phyloP scores from a whole-genome alignment of 2,113 vertebrate genomes.

The Etia nguti region DNA sequence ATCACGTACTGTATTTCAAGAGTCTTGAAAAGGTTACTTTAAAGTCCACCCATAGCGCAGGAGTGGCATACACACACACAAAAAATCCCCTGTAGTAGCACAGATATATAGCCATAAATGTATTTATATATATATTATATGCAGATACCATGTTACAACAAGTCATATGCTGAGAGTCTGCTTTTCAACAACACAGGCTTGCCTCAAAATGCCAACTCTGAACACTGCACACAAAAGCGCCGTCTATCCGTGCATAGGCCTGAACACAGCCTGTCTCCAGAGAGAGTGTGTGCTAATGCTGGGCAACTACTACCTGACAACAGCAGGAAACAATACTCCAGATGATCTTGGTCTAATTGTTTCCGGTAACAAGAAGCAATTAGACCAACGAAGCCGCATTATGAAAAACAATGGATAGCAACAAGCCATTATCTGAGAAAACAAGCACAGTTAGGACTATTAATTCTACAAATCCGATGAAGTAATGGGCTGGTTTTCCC shows the following conservation, averaged over 20 bases:
- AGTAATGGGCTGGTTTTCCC: background rate
- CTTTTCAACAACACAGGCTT: constrained; percentile 25
- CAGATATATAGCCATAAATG: constrained; percentile 28
- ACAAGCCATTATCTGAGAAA: constrained; percentile 14
- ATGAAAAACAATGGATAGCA: constrained; percentile 33
- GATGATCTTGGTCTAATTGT: background rate
- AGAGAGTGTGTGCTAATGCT: background rate
- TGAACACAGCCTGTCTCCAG: constrained; percentile 29
- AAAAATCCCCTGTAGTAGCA: constrained; percentile 45
- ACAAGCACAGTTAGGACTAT: background rate
- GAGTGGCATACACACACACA: constrained; percentile 41
- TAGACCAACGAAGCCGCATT: constrained; percentile 16
- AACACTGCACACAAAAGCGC: constrained; percentile 34
- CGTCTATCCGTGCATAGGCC: constrained; percentile 27
- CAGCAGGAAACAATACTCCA: background rate
- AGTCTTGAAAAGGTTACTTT: constrained; percentile 43
- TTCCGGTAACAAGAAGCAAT: background rate
- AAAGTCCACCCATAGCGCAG: constrained; percentile 31
- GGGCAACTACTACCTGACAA: background rate
- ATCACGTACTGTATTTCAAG: constrained; percentile 26
- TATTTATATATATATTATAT: constrained; percentile 26
- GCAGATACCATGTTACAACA: constrained; percentile 44
- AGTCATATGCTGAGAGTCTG: constrained; percentile 24
- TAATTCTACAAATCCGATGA: background rate
- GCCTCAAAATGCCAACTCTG: constrained; percentile 30